Evolutionary conservation across 1,140 invertebrate genomes (phyloP), one percentile per base, ranked within the genome.

Genomic region (Platorchestia sp.): DNA sequence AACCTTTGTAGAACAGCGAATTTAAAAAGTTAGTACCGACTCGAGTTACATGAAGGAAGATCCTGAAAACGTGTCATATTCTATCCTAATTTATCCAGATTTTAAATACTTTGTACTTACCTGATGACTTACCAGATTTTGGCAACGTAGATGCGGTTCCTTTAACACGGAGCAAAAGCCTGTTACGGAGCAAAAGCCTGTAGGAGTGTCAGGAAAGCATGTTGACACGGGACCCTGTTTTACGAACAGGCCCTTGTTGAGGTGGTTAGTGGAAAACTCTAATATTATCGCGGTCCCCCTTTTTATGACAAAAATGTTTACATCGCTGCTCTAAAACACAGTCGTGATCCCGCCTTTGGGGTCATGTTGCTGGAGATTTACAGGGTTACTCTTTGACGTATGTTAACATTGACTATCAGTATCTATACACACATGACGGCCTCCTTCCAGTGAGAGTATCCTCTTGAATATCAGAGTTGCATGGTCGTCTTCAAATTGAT

Each of bases 281-380:
- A 93, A 45, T 93, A 47, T 93, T 93, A 93, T 44, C 45, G 16
- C 91, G 22, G 7, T 45, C 91, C 45, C 91, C 91, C 10, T 44
- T 93, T 93, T 93, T 93, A 93, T 93, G 36, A n/a, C 45, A 40
- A 45, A 45, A 45, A 93, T 93, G 91, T 93, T 93, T 93, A 93
- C 87, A 19, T 90, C 41, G 87, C 41, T 3, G 87, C 91, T 44
- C 41, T 45, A 45, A 93, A 44, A 45, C 45, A 47, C 14, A 27
- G 59, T 36, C 47, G 14, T 75, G 59, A 10, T 3, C 59, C 59
- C 59, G 27, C 59, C 59, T 75, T 36, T 75, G 59, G 14, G 14
- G 59, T 75, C 59, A 10, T 75, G 59, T 75, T 75, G 1, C 59
- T 19, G 27, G 59, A 27, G 27, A 36, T 75, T 75, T 19, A 19